Evolutionary conservation across 2,797 vertebrate genomes (phyloP).

Genomic region (Falco rusticolus): DNA sequence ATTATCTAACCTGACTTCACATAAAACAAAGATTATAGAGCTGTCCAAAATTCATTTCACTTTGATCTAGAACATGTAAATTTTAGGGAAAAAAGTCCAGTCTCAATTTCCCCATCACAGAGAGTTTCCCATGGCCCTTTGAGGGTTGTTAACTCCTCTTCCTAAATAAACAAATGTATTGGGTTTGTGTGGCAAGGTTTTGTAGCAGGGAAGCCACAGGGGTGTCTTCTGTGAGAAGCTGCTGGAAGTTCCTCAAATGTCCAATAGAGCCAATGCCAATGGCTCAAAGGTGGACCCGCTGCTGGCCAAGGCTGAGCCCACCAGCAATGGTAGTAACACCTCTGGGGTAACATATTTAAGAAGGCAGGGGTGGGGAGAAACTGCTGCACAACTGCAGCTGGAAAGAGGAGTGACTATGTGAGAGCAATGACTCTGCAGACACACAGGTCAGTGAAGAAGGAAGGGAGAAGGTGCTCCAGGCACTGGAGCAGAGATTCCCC

Average conservation of each 20-base stretch:
- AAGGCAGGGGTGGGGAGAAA: too few relatives aligned
- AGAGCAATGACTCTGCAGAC: too few relatives aligned
- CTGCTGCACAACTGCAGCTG: too few relatives aligned
- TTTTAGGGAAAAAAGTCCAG: neutral
- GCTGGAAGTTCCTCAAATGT: neutral
- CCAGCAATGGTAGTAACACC: too few relatives aligned
- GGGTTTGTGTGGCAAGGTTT: neutral
- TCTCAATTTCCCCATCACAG: neutral
- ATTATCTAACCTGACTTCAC: neutral
- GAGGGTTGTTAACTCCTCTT: neutral
- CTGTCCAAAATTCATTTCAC: neutral
- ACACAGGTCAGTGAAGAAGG: too few relatives aligned
- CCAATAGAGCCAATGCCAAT: neutral
- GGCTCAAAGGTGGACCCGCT: too few relatives aligned
- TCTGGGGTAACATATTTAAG: too few relatives aligned
- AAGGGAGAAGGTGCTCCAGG: too few relatives aligned
- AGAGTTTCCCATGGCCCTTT: neutral
- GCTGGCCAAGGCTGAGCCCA: too few relatives aligned
- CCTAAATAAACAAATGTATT: neutral
- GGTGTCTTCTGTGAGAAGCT: too few relatives aligned
- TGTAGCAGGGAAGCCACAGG: neutral
- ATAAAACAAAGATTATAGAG: neutral
- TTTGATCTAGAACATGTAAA: neutral
- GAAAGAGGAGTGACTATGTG: too few relatives aligned
- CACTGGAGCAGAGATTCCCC: too few relatives aligned